Evolutionary conservation across 1,140 invertebrate genomes (phyloP), one percentile per base, ranked within the genome.

Genomic region (Samia ricini): DNA sequence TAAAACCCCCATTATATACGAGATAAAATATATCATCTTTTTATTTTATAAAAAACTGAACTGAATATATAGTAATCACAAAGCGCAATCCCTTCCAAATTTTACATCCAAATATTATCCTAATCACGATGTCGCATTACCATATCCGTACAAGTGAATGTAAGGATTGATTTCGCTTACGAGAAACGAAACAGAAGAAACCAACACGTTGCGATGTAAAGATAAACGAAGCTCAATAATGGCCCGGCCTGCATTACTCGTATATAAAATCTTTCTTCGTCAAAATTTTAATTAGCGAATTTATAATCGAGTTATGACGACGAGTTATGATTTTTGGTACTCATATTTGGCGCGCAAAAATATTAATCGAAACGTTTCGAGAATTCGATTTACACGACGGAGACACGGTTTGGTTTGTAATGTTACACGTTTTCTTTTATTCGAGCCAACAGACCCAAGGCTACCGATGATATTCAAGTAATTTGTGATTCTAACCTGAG

Each of bases 251-350:
- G 56, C 56, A 57, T 57, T 57, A 57, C 52, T 55, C 56, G 24
- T 29, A 57, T 54, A 22, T 52, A 42, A 42, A 15, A 55, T 19
- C 18, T 10, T 33, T 36, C 18, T 18, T 20, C 24, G 20, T 57
- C 56, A 57, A 57, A 57, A 42, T 57, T 26, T 36, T 57, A 57
- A 57, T 57, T 57, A 57, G 29, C 21, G 56, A 57, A 57, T 57
- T 57, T 57, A 57, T 57, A 57, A 57, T 57, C 26, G 15, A 57
- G 56, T 57, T n/a, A n/a, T n/a, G n/a, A n/a, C n/a, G n/a, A n/a
- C n/a, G n/a, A n/a, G n/a, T n/a, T 57, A 57, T 57, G 56, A 57
- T 57, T 57, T 57, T 57, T 57, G 24, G 10, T 10, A 2, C 4
- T n/a, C 52, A 15, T 23, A 22, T 23, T 55, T 23, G 21, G 20